Conservation (phyloP, 2,113 vertebrate genomes). For the Oryzias celebensis region DNA sequence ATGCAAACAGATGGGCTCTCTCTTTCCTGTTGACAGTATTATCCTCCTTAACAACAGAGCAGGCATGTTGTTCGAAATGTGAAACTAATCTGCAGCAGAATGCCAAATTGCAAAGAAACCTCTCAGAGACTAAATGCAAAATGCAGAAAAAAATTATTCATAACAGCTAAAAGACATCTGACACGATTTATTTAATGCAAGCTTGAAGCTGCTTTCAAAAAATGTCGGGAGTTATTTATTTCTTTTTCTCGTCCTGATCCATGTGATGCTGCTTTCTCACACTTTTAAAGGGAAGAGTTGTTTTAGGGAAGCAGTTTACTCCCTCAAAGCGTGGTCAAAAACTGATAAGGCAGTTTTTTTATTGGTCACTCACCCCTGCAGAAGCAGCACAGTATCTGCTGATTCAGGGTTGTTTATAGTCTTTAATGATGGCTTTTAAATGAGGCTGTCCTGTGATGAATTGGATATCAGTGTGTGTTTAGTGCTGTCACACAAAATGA, state of each 20-base stretch:
- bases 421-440: conserved; percentile 45
- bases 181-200: conserved; percentile 40
- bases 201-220: conserved; percentile 22
- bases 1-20: not conserved
- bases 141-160: conserved; percentile 44
- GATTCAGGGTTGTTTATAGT: conserved; percentile 50
- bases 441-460: conserved; percentile 46
- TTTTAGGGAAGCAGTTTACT: conserved; percentile 49
- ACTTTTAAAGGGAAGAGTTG: conserved; percentile 39
- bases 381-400: conserved; percentile 28
- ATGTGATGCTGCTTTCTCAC: conserved; percentile 26
- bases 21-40: conserved; percentile 12
- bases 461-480: conserved; percentile 21
- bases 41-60: conserved; percentile 7
- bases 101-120: conserved; percentile 19
- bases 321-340: conserved; percentile 43
- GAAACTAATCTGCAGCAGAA: conserved; percentile 8
- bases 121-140: conserved; percentile 24
- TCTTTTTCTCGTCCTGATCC: conserved; percentile 27
- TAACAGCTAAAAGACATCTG: conserved; percentile 18
- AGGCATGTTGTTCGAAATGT: conserved; percentile 18
- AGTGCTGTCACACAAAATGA: conserved; percentile 2
- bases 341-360: conserved; percentile 57
- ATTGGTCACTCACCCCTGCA: conserved; percentile 38
- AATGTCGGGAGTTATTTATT: conserved; percentile 32